Evolutionary conservation across 2,888 invertebrate genomes (phyloP).

Genomic region (Watsonalla cultraria): DNA sequence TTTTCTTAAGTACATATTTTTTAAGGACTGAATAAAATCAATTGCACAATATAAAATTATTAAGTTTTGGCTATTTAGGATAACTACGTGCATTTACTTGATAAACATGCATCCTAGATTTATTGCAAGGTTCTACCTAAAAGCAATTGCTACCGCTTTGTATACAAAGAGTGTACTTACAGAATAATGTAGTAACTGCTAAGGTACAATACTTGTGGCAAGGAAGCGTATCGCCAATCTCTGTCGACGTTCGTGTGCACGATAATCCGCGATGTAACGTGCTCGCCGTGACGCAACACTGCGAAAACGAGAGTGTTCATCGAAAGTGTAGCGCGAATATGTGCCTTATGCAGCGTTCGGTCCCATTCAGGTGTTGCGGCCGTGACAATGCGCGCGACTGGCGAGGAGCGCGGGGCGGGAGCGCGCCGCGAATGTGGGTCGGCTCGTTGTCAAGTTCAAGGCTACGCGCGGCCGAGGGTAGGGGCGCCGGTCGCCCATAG

Average conservation of each 20-base stretch:
- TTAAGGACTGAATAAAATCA: too few relatives aligned
- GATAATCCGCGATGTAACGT: conserved; percentile 49
- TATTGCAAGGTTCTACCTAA: too few relatives aligned
- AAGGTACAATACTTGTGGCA: too few relatives aligned
- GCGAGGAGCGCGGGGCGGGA: conserved; percentile 39
- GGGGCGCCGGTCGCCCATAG: conserved; percentile 59
- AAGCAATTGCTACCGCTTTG: not conserved
- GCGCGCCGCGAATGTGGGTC: conserved; percentile 65
- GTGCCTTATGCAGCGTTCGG: conserved; percentile 50
- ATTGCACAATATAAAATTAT: too few relatives aligned
- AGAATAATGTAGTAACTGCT: too few relatives aligned
- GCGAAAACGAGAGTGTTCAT: conserved; percentile 59
- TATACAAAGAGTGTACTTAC: not conserved
- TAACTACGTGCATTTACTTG: not conserved
- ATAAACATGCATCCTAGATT: not conserved
- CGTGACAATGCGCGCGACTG: conserved; percentile 57
- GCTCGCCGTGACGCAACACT: conserved; percentile 53
- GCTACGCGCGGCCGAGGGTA: conserved; percentile 53
- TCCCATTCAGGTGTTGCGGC: conserved; percentile 64
- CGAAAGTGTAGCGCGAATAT: conserved; percentile 47
- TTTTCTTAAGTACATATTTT: too few relatives aligned
- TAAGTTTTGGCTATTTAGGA: not conserved
- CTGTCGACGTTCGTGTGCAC: conserved; percentile 24
- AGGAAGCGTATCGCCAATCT: not conserved
- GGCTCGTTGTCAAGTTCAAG: conserved; percentile 74